Conservation (phyloP, 2,888 invertebrate genomes). For the Drosophila meridiana region DNA sequence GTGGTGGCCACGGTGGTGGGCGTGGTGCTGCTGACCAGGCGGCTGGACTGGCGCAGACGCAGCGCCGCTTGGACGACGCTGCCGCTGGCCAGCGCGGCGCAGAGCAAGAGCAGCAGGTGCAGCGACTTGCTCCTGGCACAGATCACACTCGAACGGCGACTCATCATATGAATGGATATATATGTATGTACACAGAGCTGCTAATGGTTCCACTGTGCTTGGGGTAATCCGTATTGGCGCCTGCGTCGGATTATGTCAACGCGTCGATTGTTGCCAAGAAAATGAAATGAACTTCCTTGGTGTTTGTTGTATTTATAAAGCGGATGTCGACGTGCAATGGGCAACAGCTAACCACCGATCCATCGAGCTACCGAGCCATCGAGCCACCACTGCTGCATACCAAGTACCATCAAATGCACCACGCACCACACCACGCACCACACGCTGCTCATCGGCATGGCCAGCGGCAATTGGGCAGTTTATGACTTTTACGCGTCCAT, state of each 20-base stretch:
- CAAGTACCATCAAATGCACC: slow-evolving; percentile 38
- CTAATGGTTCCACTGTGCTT: slow-evolving; percentile 2
- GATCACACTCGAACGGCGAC: slow-evolving; percentile 19
- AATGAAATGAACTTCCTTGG: slow-evolving; percentile 84
- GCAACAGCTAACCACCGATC: slow-evolving; percentile 21
- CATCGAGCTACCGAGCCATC: not conserved
- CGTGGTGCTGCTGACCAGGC: slow-evolving; percentile 47
- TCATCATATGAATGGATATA: slow-evolving; percentile 29
- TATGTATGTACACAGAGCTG: not conserved
- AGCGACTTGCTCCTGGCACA: slow-evolving; percentile 16
- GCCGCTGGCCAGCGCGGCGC: slow-evolving; percentile 16
- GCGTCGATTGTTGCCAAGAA: slow-evolving; percentile 72
- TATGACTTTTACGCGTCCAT: slow-evolving; percentile 73
- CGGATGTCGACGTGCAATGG: slow-evolving; percentile 66
- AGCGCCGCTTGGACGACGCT: slow-evolving; percentile 42
- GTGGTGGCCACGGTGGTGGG: slow-evolving; percentile 32
- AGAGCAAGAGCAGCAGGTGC: slow-evolving; percentile 21
- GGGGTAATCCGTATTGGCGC: slow-evolving; percentile 12
- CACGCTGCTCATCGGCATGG: slow-evolving; percentile 40
- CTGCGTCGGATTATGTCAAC: slow-evolving; percentile 69
- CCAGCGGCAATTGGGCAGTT: slow-evolving; percentile 56
- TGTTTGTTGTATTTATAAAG: slow-evolving; percentile 85
- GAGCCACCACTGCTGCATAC: slow-evolving; percentile 55
- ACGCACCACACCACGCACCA: slow-evolving; percentile 7
- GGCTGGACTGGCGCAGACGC: slow-evolving; percentile 55